phyloP scores from a whole-genome alignment of 2,888 invertebrate species.

The Pyrgus malvae region DNA sequence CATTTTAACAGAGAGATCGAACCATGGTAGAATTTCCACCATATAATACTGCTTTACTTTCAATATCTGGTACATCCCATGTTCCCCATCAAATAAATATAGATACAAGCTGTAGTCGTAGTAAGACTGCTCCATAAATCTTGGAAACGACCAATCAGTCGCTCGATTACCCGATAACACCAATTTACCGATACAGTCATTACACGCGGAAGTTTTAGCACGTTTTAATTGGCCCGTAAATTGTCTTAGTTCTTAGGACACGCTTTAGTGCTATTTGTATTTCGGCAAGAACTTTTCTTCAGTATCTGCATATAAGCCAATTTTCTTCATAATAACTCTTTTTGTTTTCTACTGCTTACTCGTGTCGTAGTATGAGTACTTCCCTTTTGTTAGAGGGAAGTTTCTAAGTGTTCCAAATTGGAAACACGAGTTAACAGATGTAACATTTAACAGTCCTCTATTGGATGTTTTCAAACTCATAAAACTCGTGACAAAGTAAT shows the following conservation, averaged over 20 bases:
- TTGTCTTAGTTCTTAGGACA: neutral
- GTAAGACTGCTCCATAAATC: neutral
- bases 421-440: too few relatives aligned
- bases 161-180: constrained; percentile 13
- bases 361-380: too few relatives aligned
- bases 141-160: constrained; percentile 15
- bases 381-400: too few relatives aligned
- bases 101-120: neutral
- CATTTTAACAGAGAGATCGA: too few relatives aligned
- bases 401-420: too few relatives aligned
- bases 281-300: neutral
- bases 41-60: too few relatives aligned
- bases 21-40: too few relatives aligned
- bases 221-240: constrained; percentile 7
- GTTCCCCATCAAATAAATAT: neutral
- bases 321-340: too few relatives aligned
- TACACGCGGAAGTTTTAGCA: constrained; percentile 7
- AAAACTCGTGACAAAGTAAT: too few relatives aligned
- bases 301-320: neutral
- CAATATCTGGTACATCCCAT: neutral
- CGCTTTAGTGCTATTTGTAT: neutral
- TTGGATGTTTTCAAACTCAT: too few relatives aligned
- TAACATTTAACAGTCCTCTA: too few relatives aligned
- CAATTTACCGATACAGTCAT: constrained; percentile 14
- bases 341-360: too few relatives aligned